Evolutionary conservation across 1,140 invertebrate species (phyloP).

Genomic region (Bilobella aurantiaca): DNA sequence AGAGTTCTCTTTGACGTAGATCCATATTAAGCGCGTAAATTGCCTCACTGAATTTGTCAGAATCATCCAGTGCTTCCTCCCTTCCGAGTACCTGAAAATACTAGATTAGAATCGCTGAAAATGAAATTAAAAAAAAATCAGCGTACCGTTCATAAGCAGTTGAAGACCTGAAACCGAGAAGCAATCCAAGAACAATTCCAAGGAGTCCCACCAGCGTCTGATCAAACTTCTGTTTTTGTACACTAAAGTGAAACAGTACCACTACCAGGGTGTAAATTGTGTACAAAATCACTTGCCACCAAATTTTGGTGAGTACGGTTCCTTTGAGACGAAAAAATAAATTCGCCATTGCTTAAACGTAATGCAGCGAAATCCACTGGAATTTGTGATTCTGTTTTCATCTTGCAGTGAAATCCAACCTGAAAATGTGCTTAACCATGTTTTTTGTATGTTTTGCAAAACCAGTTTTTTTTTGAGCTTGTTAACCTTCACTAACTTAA

Average conservation of each 20-base stretch:
- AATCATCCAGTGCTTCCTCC: background rate
- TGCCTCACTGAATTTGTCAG: background rate
- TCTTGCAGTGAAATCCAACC: no score
- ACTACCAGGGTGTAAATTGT: slow-evolving; percentile 10
- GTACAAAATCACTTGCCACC: slow-evolving; percentile 17
- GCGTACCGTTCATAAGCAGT: slow-evolving; percentile 24
- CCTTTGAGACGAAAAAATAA: background rate
- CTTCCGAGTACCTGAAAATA: slow-evolving; percentile 10
- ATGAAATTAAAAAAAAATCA: no score
- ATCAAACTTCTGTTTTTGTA: background rate
- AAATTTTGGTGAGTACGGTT: slow-evolving; percentile 7
- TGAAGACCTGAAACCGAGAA: slow-evolving; percentile 21
- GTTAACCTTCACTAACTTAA: no score
- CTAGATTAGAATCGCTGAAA: no score
- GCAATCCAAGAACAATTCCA: slow-evolving; percentile 17
- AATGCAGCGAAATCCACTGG: no score
- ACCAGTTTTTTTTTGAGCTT: no score
- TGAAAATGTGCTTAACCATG: no score
- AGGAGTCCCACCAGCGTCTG: slow-evolving; percentile 18
- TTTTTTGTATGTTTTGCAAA: no score
- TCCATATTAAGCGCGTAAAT: background rate
- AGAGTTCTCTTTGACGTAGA: background rate
- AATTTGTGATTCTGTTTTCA: no score
- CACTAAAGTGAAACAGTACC: background rate
- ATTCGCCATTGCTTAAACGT: no score